Base-by-base conservation (phyloP, 2,797 vertebrate genomes). In the Halcyon badia region DNA sequence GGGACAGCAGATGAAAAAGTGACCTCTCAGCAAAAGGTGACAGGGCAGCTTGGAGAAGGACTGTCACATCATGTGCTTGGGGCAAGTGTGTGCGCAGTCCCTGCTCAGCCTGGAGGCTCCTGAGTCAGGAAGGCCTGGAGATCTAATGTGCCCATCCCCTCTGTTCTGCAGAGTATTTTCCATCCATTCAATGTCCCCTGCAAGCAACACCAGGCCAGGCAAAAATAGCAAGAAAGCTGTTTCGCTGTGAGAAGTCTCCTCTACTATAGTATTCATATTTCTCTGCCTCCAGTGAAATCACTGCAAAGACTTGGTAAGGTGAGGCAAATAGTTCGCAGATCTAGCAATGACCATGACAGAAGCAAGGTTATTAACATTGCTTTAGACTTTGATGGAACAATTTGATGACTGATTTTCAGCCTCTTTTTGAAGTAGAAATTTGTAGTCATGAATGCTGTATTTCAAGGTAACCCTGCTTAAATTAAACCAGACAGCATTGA, bases 361-460 rank as follows among this genome's bases (percentile, higher is more conserved):
- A 89, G 14, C 6, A 21, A n/a, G 19, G n/a, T 70, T 80, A 70
- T 80, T 84, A 96, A 75, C 41, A 75, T 33, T 71, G 52, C 64
- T 90, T 94, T 70, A 91, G 75, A 85, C 56, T 93, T 90, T 33
- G 88, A 89, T 65, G 62, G 75, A 92, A 80, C 35, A 90, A 89
- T 89, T 71, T 65, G 56, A 95, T 44, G 70, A 73, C 66, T 79
- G 52, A 71, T 80, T 93, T 95, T 90, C 94, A 89, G 26, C 19
- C n/a, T 88, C 49, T 80, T 72, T 96, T 85, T 89, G 86, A 93
- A 93, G 91, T 24, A 93, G 48, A 79, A 90, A 92, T 94, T 77
- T 83, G 64, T 49, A 96, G 91, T 75, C 75, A 68, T 35, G 78
- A 77, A 65, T 0, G 0, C n/a, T 69, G 31, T 20, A 42, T 96